These are phyloP conservation scores for Campoplex nolae DNA, from an alignment of 2,888 invertebrate genomes.

Conservation along the genomic window DNA sequence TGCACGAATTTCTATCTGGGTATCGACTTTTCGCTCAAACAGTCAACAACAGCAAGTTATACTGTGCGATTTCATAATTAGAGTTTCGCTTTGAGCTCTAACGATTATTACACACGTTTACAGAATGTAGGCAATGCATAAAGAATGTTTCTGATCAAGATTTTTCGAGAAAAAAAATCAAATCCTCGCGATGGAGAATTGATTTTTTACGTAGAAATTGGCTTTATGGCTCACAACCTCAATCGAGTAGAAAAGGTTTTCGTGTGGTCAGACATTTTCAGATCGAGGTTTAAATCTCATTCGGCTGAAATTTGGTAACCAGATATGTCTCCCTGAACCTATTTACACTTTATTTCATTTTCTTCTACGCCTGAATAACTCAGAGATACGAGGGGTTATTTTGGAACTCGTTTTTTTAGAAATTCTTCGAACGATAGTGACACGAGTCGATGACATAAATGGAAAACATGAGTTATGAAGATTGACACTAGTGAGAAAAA, in stretches of 20 bases:
- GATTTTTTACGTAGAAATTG: slow-evolving; percentile 39
- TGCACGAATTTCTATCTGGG: too few relatives aligned
- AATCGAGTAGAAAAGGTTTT: slow-evolving; percentile 47
- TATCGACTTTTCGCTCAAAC: background rate
- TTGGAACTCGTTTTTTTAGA: background rate
- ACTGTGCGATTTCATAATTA: background rate
- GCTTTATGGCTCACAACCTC: background rate
- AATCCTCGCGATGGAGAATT: background rate
- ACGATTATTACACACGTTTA: background rate
- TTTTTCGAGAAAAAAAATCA: background rate
- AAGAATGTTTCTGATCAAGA: background rate
- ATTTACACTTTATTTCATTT: background rate
- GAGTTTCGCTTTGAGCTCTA: background rate
- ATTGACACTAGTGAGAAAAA: too few relatives aligned
- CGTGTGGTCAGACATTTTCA: slow-evolving; percentile 13
- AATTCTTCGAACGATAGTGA: background rate
- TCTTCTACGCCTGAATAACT: background rate
- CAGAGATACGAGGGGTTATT: background rate
- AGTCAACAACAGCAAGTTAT: too few relatives aligned
- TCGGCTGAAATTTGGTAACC: background rate
- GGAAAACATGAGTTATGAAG: too few relatives aligned
- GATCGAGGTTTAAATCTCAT: background rate
- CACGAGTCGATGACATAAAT: background rate
- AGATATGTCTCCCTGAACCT: background rate
- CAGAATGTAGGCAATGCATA: background rate